Percentiles rank a stretch among this genome's conserved stretches.
These are phyloP conservation scores for Shinisaurus crocodilurus DNA, from an alignment of 2,113 vertebrate species.

Conservation along the genomic window DNA sequence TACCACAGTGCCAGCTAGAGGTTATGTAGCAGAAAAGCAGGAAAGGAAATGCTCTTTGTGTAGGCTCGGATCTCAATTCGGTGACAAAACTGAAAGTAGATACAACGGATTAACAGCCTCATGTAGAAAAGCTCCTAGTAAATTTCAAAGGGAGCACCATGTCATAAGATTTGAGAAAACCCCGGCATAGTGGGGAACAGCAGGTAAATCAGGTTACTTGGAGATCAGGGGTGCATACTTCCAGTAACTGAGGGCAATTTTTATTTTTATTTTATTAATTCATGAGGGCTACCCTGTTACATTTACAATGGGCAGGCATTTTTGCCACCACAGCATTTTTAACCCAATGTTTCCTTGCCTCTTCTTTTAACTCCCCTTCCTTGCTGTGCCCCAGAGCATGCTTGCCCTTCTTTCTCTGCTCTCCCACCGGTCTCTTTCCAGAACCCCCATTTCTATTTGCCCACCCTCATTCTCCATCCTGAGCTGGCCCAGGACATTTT, in stretches of 20 bases:
- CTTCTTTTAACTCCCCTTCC: background rate
- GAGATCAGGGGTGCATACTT: background rate
- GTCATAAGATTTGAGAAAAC: background rate
- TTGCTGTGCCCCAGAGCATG: background rate
- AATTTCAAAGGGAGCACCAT: background rate
- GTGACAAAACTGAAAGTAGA: too few relatives aligned
- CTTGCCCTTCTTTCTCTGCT: background rate
- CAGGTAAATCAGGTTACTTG: background rate
- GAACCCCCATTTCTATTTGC: background rate
- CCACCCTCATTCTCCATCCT: too few relatives aligned
- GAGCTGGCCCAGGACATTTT: too few relatives aligned
- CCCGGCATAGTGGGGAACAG: background rate
- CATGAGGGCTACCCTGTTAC: background rate
- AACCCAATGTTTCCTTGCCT: background rate
- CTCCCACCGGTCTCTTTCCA: background rate
- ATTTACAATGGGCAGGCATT: slow-evolving; percentile 56
- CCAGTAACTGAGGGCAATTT: too few relatives aligned
- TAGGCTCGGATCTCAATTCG: too few relatives aligned
- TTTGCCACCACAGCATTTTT: slow-evolving; percentile 43
- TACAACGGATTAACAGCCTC: too few relatives aligned
- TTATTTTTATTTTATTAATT: background rate
- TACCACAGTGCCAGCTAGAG: too few relatives aligned
- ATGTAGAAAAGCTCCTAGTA: too few relatives aligned
- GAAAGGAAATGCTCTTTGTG: too few relatives aligned
- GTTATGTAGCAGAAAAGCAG: too few relatives aligned